phyloP scores from a whole-genome alignment of 2,888 invertebrate species.

The Agonum fuliginosum region DNA sequence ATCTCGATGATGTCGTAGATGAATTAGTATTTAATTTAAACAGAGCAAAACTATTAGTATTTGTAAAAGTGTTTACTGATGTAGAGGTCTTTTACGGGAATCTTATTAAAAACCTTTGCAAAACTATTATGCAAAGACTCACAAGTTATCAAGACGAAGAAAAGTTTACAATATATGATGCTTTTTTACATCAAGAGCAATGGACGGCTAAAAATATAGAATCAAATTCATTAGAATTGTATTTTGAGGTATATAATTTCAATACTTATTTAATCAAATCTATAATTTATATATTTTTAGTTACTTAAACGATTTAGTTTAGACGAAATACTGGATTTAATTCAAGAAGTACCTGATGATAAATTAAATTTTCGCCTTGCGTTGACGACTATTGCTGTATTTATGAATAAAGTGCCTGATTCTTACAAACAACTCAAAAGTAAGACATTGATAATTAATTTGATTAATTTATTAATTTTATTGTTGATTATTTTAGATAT shows the following conservation, averaged over 20 bases:
- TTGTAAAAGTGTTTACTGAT: neutral
- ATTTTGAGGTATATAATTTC: conserved; percentile 5
- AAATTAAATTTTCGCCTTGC: neutral
- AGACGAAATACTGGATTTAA: neutral
- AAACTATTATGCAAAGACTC: conserved; percentile 3
- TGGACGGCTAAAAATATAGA: neutral
- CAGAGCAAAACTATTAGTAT: neutral
- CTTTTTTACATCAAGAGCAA: neutral
- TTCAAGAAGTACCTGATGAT: neutral
- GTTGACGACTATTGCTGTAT: neutral
- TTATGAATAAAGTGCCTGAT: neutral
- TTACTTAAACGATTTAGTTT: neutral
- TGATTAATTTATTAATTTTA: neutral
- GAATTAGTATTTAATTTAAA: neutral
- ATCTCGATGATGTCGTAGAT: neutral
- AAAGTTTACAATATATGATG: conserved; percentile 4
- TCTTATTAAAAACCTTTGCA: conserved; percentile 11
- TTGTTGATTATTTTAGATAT: neutral
- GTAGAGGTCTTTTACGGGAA: neutral
- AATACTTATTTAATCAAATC: neutral
- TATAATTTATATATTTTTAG: neutral
- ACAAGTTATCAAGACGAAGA: neutral
- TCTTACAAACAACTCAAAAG: conserved; percentile 25
- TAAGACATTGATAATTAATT: neutral
- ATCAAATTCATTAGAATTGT: neutral